Conservation (phyloP, 1,140 invertebrate species). For the Grapholita molesta region DNA sequence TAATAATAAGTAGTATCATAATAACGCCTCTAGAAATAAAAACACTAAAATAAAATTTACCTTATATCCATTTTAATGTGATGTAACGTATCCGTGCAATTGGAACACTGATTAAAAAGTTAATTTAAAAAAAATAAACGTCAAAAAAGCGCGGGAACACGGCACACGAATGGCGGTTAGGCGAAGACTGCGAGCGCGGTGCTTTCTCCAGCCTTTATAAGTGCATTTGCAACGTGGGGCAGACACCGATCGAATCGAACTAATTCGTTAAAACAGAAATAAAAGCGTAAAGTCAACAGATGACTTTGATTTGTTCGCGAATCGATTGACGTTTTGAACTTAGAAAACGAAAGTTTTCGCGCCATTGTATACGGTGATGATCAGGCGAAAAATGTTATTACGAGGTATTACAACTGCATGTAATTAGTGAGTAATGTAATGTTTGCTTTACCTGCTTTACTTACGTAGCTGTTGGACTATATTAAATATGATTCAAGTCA, state of each 20-base stretch:
- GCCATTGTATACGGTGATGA: background rate
- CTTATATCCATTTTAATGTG: conserved; percentile 56
- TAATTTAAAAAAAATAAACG: conserved; percentile 31
- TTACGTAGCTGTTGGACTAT: background rate
- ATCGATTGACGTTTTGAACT: conserved; percentile 16
- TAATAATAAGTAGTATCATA: background rate
- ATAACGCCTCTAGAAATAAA: background rate
- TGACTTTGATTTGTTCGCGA: background rate
- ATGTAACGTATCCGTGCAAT: conserved; percentile 38
- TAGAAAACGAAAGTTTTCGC: conserved; percentile 10
- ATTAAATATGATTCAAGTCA: too few species aligned
- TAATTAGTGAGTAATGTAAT: background rate
- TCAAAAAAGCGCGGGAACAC: conserved; percentile 43
- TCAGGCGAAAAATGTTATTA: background rate
- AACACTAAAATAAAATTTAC: conserved; percentile 43
- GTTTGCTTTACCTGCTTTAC: background rate
- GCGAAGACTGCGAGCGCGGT: conserved; percentile 53
- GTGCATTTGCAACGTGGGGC: conserved; percentile 47
- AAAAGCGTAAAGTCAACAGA: conserved; percentile 19
- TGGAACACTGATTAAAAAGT: conserved; percentile 40
- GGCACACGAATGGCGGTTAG: conserved; percentile 34
- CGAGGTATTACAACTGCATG: background rate
- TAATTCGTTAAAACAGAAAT: conserved; percentile 56
- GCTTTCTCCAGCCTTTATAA: conserved; percentile 74
- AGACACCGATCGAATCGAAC: conserved; percentile 61